Base-by-base conservation (phyloP, 1,140 invertebrate species). In the Neodiprion virginianus region DNA sequence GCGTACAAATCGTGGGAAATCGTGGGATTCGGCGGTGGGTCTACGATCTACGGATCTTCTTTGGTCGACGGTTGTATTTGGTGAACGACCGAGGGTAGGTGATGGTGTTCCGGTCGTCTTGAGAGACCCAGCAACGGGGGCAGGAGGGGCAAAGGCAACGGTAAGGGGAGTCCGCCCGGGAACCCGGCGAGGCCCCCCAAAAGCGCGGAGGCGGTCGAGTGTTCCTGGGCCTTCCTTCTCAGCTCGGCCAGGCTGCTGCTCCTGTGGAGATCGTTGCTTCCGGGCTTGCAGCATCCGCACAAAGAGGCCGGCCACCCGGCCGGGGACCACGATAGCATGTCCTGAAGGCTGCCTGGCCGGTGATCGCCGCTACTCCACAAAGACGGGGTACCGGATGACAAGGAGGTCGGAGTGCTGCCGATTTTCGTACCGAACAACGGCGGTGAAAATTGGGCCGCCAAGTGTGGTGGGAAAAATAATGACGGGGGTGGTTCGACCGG, bases 181-280 rank as follows among this genome's bases (percentile, higher is more conserved):
- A 91, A 87, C 1, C 87, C 89, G 3, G 89, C 89, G 8, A 90
- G 80, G 4, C 89, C 89, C 1, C 87, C 88, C 0, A 92, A 81
- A 0, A 90, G 86, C 5, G 91, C 90, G 3, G 93, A 92, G 0
- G 96, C 95, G 0, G 96, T 96, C 1, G 95, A 96, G 85, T 97
- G 96, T 83, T 97, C 96, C 84, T 97, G 95, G 0, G 96, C 96
- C 85, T 97, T 97, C 40, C 96, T 91, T 12, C 96, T 90, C 9
- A 97, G 88, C 81, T 97, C 96, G 0, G 96, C 96, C 17, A 97
- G 94, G 84, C 94, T 96, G 74, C 93, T 93, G n/a, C 92, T 94
- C 48, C 88, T 81, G 70, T 86, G 86, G 8, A 87, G 82, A 76
- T 73, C 95, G 89, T 76, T 91, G 90, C 85, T 91, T 0, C 81